A percentile compares a stretch with the other conserved stretches of the same genome.
phyloP scores from a whole-genome alignment of 2,113 vertebrate genomes.

The Urocynchramus pylzowi region DNA sequence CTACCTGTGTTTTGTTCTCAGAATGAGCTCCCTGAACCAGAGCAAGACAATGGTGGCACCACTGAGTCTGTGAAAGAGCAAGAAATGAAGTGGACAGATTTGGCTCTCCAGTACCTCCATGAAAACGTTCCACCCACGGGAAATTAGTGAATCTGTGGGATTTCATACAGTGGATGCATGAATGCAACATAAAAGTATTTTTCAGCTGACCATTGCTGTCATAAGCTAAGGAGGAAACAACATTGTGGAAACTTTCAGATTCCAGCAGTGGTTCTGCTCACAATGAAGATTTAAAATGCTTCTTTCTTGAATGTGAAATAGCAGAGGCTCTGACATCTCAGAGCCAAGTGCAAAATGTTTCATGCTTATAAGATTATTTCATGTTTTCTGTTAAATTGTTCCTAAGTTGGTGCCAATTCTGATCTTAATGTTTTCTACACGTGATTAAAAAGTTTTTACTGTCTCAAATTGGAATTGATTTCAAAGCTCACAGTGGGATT shows the following conservation, averaged over 20 bases:
- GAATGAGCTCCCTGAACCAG: conserved; percentile 96
- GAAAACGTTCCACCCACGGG: conserved; percentile 87
- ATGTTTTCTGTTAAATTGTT: not conserved
- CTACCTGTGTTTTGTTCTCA: conserved; percentile 56
- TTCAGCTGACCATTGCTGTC: not conserved
- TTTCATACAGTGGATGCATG: not conserved
- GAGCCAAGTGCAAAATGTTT: not conserved
- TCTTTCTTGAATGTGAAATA: not conserved
- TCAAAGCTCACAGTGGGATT: not conserved
- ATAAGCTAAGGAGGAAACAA: not conserved
- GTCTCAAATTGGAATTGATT: not conserved
- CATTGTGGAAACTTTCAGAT: not conserved
- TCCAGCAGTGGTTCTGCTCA: not conserved
- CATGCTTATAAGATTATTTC: not conserved
- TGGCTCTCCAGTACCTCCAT: conserved; percentile 92
- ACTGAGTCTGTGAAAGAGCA: conserved; percentile 97
- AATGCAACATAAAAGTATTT: not conserved
- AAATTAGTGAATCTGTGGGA: conserved; percentile 57
- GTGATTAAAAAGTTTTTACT: not conserved
- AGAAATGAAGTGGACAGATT: conserved; percentile 99
- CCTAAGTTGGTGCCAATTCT: not conserved
- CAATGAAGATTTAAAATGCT: not conserved
- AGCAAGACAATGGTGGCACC: conserved; percentile 96
- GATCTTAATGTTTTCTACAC: not conserved
- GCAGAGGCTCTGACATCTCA: not conserved